A percentile compares a stretch with the other conserved stretches of the same genome.
Conservation (phyloP, 2,113 vertebrate genomes). For the Bostrychus sinensis region DNA sequence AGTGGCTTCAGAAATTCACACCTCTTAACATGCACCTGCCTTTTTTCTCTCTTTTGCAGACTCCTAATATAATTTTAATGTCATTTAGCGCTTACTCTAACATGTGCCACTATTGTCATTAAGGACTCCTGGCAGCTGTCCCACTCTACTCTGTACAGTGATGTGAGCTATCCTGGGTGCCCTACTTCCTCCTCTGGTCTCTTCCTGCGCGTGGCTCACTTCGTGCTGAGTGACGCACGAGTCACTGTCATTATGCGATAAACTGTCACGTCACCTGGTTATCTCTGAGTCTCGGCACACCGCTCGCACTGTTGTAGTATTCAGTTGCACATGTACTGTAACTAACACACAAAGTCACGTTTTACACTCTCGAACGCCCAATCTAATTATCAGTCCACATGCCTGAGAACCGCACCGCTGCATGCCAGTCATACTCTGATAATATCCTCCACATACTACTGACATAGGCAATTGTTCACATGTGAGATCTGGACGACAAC, state of each 20-base stretch:
- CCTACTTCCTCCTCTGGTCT: slow-evolving; percentile 5
- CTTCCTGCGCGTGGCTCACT: slow-evolving; percentile 26
- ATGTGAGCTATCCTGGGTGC: slow-evolving; percentile 44
- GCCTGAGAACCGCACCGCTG: not conserved
- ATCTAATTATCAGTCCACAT: slow-evolving; percentile 22
- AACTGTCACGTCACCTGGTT: slow-evolving; percentile 67
- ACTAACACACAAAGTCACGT: slow-evolving; percentile 7
- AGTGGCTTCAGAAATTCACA: too few relatives aligned
- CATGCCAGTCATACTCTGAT: slow-evolving; percentile 1
- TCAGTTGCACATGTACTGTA: slow-evolving; percentile 4
- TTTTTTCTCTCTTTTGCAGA: not conserved
- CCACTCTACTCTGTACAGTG: slow-evolving; percentile 39
- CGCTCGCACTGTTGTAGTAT: slow-evolving; percentile 8
- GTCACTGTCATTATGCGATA: slow-evolving; percentile 62
- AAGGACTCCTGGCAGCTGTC: slow-evolving; percentile 56
- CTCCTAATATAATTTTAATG: not conserved
- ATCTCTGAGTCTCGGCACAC: slow-evolving; percentile 57
- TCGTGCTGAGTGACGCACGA: slow-evolving; percentile 59
- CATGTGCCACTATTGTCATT: slow-evolving; percentile 33
- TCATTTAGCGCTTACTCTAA: not conserved
- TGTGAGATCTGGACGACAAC: not conserved
- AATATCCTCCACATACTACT: slow-evolving; percentile 10
- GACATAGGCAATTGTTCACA: not conserved
- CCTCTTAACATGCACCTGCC: not conserved
- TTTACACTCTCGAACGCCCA: slow-evolving; percentile 20